Evolutionary conservation across 2,888 invertebrate genomes (phyloP), one percentile per base, ranked within the genome.

Genomic region (Hypolimnas misippus): DNA sequence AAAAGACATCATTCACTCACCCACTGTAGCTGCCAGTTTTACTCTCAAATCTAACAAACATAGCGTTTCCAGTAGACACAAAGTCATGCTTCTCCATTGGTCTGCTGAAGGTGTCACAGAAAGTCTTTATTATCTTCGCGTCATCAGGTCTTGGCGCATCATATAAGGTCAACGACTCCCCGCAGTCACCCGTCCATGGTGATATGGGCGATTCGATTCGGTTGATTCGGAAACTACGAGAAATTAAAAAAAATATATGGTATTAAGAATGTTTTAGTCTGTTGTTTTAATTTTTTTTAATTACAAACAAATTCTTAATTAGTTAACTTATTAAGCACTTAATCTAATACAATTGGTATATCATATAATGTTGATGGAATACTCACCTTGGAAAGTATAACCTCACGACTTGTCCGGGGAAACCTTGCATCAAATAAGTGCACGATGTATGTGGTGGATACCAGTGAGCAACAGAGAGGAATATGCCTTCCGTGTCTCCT

Each of bases 51-150:
- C 97, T 93, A 0, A 98, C 97, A 76, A 96, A 97, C 74, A 98
- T 93, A 0, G 97, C 95, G 70, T 96, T 97, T 6, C 96, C 96
- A 0, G 96, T 97, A 0, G 97, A 97, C 0, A 98, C 96, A 72
- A 98, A 98, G 82, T 98, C 97, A 75, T 97, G 96, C 76, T 97
- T 98, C 86, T 98, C 97, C 96, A 97, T 96, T 0, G 97, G 97
- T 69, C 97, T 94, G 33, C 97, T 97, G 88, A 97, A 97, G 3
- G 98, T 98, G 84, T 98, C 98, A 86, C 98, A 98, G 88, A 98
- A 98, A 0, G 97, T 98, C 85, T 98, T 98, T 78, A 98, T 97
- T 75, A 98, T 97, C 71, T 95, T 94, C 0, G 97, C 96, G 70
- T 97, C 97, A 78, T 98, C 97, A 3, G 97, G 96, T 92, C 96